Conservation (phyloP, 1,140 invertebrate genomes). For the Physella acuta region DNA sequence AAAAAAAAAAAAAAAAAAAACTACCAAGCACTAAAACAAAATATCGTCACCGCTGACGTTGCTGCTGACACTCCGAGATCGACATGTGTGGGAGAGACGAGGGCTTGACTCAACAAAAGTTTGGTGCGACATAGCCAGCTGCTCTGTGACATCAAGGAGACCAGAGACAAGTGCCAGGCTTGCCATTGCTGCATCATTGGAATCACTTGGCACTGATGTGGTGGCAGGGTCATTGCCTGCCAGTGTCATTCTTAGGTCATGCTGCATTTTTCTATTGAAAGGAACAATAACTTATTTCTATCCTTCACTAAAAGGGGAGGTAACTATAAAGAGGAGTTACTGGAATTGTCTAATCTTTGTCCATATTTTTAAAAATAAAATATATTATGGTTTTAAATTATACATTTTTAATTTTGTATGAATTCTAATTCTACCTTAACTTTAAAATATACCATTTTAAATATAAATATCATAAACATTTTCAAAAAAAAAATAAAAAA, state of each 20-base stretch:
- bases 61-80: slow-evolving; percentile 22
- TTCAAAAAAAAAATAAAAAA: no score
- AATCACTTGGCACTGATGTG: neutral
- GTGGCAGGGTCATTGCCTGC: slow-evolving; percentile 2
- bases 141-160: slow-evolving; percentile 31
- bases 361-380: no score
- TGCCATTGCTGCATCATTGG: slow-evolving; percentile 7
- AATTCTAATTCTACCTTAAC: no score
- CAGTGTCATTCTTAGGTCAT: slow-evolving; percentile 19
- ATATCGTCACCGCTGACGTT: slow-evolving; percentile 17
- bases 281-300: neutral
- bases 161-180: slow-evolving; percentile 19
- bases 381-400: no score
- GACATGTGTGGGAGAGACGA: neutral
- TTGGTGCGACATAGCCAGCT: slow-evolving; percentile 33
- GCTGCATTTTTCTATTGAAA: slow-evolving; percentile 20
- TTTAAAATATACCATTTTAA: no score
- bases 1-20: no score
- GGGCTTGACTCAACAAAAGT: slow-evolving; percentile 27
- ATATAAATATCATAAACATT: no score
- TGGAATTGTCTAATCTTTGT: no score
- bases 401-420: no score
- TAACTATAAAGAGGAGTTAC: neutral
- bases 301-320: neutral
- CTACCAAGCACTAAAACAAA: neutral